Base-by-base conservation (phyloP, 23 tunicate genomes). In the Aplidium turbinatum region DNA sequence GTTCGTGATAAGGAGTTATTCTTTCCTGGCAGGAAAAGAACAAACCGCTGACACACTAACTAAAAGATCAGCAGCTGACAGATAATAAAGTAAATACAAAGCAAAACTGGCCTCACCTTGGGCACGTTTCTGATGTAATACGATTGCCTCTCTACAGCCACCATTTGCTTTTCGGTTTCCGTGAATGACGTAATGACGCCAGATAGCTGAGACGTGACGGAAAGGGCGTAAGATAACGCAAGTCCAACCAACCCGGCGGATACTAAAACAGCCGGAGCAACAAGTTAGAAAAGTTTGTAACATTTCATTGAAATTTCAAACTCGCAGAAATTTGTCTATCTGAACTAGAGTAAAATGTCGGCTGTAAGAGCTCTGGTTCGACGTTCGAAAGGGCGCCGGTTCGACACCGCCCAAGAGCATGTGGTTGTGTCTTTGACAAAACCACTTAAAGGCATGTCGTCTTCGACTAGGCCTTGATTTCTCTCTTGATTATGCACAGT, bases 131-230 rank as follows among this genome's bases (percentile, higher is more conserved):
- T 68, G 38, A 91, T 91, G 78, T 91, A 91, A 64, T 78, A 78
- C 6, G 86, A 68, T 60, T 84, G 84, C 38, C 97, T 79, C 76
- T 91, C 97, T 57, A 91, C 97, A 0, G 97, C 91, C 58, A 91
- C 97, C 86, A 91, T 80, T 50, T 91, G 87, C 35, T 91, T 91
- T 71, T 91, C 97, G 11, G 97, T 91, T 55, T 91, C 97, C 0
- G 93, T 93, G 56, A 93, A 93, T 62, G 98, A 80, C 38, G 98
- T 85, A 21, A 93, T 85, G 20, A 82, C 93, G 27, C 98, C 98
- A 32, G 90, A 91, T 22, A 91, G 75, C 23, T 79, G 68, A 33
- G 83, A 38, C 6, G 98, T 93, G 31, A 93, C 88, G 1, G 98
- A 86, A 36, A 93, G 79, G 5, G 98, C 98, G 47, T 93, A 93